Base-by-base conservation (phyloP, 1,140 invertebrate species). In the Lanistes nyassanus region DNA sequence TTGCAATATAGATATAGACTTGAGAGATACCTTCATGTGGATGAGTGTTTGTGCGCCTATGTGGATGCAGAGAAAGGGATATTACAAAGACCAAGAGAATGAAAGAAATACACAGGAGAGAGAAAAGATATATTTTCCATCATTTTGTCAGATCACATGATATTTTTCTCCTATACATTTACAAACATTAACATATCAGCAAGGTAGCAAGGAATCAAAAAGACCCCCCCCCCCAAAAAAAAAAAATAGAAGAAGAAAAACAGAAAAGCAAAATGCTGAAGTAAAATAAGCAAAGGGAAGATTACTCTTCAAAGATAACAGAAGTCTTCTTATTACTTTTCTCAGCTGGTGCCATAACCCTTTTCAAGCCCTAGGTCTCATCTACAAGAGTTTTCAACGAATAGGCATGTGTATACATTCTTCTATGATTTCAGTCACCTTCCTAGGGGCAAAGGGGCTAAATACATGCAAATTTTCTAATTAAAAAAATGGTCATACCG, bases 181-280 rank as follows among this genome's bases (percentile, higher is more conserved):
- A n/a, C n/a, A n/a, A n/a, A n/a, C n/a, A n/a, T n/a, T n/a, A n/a
- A n/a, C n/a, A n/a, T n/a, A n/a, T n/a, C n/a, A n/a, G n/a, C n/a
- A n/a, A n/a, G n/a, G n/a, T n/a, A n/a, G n/a, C n/a, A n/a, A n/a
- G n/a, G n/a, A n/a, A n/a, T n/a, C n/a, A n/a, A n/a, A n/a, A n/a
- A n/a, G n/a, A n/a, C 60, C 23, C 60, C 31, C 23, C 31, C 31
- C 60, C 60, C 31, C 23, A 64, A 29, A 9, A 23, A 69, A 69
- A 74, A 39, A 53, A 53, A 13, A 47, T 23, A 74, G 4, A 31
- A 77, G 36, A 55, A 53, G n/a, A n/a, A n/a, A n/a, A n/a, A n/a
- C n/a, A n/a, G n/a, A n/a, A n/a, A n/a, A n/a, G n/a, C n/a, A n/a
- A n/a, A n/a, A n/a, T n/a, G n/a, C n/a, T n/a, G n/a, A n/a, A n/a